Evolutionary conservation across 2,888 invertebrate genomes (phyloP).

Genomic region (Hydrotaea diabolus): DNA sequence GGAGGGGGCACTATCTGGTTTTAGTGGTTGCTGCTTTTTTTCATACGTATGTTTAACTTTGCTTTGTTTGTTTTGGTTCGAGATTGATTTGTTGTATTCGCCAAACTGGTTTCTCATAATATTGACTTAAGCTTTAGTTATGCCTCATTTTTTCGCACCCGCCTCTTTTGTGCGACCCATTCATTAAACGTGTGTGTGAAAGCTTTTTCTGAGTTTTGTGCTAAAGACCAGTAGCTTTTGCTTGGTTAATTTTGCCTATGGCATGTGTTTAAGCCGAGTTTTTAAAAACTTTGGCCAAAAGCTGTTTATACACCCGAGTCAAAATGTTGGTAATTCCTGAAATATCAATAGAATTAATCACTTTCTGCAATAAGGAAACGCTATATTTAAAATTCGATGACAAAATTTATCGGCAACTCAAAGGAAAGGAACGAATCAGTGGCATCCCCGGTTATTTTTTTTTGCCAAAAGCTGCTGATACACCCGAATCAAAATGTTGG

Average conservation of each 20-base stretch:
- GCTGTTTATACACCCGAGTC: constrained; percentile 23
- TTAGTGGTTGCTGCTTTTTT: constrained; percentile 30
- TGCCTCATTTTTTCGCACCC: constrained; percentile 58
- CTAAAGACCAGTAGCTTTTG: constrained; percentile 63
- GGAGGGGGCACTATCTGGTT: constrained; percentile 9
- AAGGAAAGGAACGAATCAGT: too few species aligned
- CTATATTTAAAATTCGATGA: too few species aligned
- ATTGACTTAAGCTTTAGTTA: constrained; percentile 57
- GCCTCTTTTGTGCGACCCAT: constrained; percentile 54
- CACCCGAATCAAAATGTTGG: constrained; percentile 35
- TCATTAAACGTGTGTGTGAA: constrained; percentile 60
- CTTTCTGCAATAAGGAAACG: too few species aligned
- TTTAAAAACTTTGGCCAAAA: constrained; percentile 24
- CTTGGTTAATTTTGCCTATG: constrained; percentile 1
- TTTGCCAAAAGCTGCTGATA: constrained; percentile 16
- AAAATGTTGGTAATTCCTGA: constrained; percentile 5
- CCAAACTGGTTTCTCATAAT: constrained; percentile 67
- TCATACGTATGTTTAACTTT: constrained; percentile 69
- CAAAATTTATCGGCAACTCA: too few species aligned
- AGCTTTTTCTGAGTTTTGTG: constrained; percentile 50
- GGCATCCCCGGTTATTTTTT: too few species aligned
- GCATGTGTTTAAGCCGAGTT: constrained; percentile 39
- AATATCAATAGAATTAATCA: too few species aligned
- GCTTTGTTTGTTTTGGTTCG: constrained; percentile 57
- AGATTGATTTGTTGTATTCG: constrained; percentile 61